A percentile compares a stretch with the other conserved stretches of the same genome.
Evolutionary conservation across 1,140 invertebrate species (phyloP).

Genomic region (Ectropis grisescens): DNA sequence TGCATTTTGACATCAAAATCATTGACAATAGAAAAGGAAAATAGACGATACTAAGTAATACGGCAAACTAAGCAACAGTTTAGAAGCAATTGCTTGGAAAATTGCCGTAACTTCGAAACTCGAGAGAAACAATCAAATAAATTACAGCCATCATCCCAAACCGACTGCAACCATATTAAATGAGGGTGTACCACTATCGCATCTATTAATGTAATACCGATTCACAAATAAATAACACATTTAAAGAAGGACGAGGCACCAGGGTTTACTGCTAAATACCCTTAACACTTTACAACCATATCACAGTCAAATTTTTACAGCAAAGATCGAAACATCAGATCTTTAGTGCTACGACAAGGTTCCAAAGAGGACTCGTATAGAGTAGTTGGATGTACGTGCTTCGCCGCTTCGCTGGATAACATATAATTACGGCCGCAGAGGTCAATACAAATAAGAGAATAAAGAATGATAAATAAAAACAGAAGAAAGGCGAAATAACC

Average conservation of each 20-base stretch:
- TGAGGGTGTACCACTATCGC: conserved; percentile 49
- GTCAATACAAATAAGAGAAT: conserved; percentile 58
- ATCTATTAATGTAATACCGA: conserved; percentile 60
- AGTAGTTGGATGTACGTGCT: too few species aligned
- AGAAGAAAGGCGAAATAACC: conserved; percentile 59
- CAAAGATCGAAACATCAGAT: too few species aligned
- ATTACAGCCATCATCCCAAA: conserved; percentile 57
- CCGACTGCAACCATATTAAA: conserved; percentile 60
- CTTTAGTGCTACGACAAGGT: too few species aligned
- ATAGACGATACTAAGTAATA: too few species aligned
- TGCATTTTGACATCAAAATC: too few species aligned
- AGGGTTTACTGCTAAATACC: too few species aligned
- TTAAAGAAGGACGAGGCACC: conserved; percentile 43
- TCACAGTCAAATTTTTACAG: too few species aligned
- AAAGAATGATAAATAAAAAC: conserved; percentile 45
- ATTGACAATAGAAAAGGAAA: too few species aligned
- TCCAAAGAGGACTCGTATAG: too few species aligned
- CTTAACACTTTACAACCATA: too few species aligned
- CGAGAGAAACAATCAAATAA: conserved; percentile 21
- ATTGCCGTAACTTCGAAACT: conserved; percentile 18
- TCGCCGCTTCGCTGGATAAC: conserved; percentile 30
- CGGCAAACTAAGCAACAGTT: conserved; percentile 3
- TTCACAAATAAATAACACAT: conserved; percentile 66
- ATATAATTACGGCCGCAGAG: conserved; percentile 58
- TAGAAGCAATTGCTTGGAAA: conserved; percentile 27